Evolutionary conservation across 2,888 invertebrate genomes (phyloP).

Genomic region (Coecobrya sp.): DNA sequence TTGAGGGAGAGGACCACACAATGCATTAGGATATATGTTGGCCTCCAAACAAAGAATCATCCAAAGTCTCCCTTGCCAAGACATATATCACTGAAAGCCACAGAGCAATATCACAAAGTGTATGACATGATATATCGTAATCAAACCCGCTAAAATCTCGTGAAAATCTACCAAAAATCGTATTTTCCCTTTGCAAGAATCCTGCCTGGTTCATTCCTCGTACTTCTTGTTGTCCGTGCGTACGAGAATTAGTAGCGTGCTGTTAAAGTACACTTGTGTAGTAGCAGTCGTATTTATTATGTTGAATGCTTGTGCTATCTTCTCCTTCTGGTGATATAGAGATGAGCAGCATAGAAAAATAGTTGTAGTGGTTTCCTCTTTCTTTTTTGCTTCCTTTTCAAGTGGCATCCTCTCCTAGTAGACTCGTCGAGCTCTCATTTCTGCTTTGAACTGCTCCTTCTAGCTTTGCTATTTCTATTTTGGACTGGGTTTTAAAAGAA

Average conservation of each 20-base stretch:
- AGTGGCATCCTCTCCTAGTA: neutral
- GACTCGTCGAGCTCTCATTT: neutral
- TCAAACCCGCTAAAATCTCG: constrained; percentile 82
- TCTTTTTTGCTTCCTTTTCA: neutral
- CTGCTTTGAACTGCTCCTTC: neutral
- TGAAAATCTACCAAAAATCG: constrained; percentile 78
- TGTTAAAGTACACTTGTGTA: neutral
- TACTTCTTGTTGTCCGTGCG: neutral
- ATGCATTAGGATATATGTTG: constrained; percentile 53
- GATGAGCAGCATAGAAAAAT: neutral
- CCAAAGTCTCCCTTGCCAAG: constrained; percentile 80
- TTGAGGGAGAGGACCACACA: constrained; percentile 39
- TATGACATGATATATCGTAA: constrained; percentile 83
- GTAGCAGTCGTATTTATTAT: neutral
- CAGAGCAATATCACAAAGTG: constrained; percentile 83
- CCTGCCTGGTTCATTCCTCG: constrained; percentile 3
- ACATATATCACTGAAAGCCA: constrained; percentile 83
- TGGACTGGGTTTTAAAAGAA: neutral
- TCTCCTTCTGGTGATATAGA: neutral
- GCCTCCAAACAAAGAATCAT: constrained; percentile 81
- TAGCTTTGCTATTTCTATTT: neutral
- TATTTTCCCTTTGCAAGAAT: constrained; percentile 53
- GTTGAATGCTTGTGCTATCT: neutral
- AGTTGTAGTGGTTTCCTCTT: constrained; percentile 14
- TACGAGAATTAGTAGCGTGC: neutral